Evolutionary conservation across 2,797 vertebrate species (phyloP), one percentile per base, ranked within the genome.

Genomic region (Mus caroli): DNA sequence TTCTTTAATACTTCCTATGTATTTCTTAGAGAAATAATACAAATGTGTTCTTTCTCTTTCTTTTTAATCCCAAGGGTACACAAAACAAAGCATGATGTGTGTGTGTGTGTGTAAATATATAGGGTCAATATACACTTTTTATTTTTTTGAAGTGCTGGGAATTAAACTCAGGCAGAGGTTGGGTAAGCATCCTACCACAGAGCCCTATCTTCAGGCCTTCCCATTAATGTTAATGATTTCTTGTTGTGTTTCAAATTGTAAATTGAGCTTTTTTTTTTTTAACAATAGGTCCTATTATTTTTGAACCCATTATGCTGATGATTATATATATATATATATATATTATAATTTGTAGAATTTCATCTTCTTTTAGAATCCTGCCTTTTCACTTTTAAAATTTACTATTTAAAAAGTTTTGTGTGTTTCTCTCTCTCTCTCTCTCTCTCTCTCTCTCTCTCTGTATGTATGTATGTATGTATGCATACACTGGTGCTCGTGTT

Each of bases 1-100:
- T 82, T 77, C 79, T 93, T 54, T 15, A 87, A 46, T 87, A 10
- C 37, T 60, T 91, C 11, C 31, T 15, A 26, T 56, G 20, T 78
- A 75, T 91, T 37, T 95, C 86, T 94, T 85, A 82, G 17, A 60
- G 22, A 95, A 92, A 79, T 89, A 90, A 88, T 11, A 75, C 31
- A 89, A 6, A 34, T 34, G 7, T 79, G 40, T 69, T 71, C 22
- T 83, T 75, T 71, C 34, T 83, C 34, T 37, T 83, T 60, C 2
- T 84, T 77, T 83, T 56, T 86, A 12, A 56, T 93, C 34, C 12
- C 87, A 93, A 90, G 60, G 46, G 22, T 17, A 58, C 19, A 92
- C 1, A 88, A 34, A 91, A 40, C 12, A 80, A 86, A 50, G 7
- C 52, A 52, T 62, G 22, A 19, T 20, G 60, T 34, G 40, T 91